phyloP scores from a whole-genome alignment of 2,797 vertebrate species.

The Heliangelus exortis region DNA sequence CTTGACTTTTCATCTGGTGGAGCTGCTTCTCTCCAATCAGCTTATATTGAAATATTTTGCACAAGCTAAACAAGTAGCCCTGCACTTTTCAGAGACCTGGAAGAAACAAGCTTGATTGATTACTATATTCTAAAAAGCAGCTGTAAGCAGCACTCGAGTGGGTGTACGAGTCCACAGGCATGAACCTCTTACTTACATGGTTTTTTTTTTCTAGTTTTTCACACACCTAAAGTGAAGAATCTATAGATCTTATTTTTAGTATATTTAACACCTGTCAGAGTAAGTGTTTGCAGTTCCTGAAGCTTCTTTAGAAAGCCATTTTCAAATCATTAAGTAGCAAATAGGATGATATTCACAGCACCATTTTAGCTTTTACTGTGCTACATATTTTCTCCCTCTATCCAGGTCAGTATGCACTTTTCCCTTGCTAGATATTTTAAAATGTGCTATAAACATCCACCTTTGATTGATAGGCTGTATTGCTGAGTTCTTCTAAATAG shows the following conservation, averaged over 20 bases:
- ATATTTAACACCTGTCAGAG: not conserved
- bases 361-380: not conserved
- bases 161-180: accelerated
- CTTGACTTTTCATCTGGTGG: not conserved
- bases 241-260: not conserved
- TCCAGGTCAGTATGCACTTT: not conserved
- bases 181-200: not conserved
- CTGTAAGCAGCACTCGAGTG: not conserved
- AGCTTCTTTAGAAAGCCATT: not conserved
- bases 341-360: not conserved
- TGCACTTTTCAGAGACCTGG: not conserved
- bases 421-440: not conserved
- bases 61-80: not conserved
- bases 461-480: not conserved
- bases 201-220: not conserved
- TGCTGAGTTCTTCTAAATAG: not conserved
- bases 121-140: not conserved
- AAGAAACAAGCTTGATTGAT: not conserved
- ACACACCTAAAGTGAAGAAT: not conserved
- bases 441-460: slow-evolving; percentile 8
- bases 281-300: not conserved
- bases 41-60: not conserved
- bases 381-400: not conserved
- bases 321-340: not conserved
- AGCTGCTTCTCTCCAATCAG: not conserved